Conservation (phyloP, 2,113 vertebrate genomes). For the Melanerpes formicivorus region DNA sequence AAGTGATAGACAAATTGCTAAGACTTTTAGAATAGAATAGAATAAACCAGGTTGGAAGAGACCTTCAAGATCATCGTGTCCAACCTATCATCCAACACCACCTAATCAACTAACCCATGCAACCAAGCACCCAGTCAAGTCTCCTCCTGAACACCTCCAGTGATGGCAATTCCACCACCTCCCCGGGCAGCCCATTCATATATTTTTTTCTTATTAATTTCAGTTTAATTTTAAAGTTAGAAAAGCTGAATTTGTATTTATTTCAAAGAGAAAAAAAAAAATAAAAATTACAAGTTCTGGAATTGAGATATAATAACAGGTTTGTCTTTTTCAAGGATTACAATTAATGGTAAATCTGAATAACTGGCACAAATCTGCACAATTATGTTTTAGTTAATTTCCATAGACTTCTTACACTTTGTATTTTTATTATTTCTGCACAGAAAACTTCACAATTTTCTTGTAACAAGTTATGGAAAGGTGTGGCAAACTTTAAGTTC, state of each 20-base stretch:
- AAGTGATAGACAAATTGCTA: neutral
- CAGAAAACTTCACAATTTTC: rapidly evolving
- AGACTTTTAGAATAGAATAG: neutral
- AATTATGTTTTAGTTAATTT: neutral
- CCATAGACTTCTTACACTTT: neutral
- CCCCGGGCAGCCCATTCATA: neutral
- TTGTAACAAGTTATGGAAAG: neutral
- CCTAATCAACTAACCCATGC: too few relatives aligned
- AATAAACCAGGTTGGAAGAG: too few relatives aligned
- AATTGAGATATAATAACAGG: neutral
- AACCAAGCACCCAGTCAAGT: too few relatives aligned
- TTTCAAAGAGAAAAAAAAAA: neutral
- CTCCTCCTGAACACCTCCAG: too few relatives aligned
- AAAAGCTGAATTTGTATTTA: neutral
- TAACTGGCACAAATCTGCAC: neutral
- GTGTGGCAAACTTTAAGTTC: neutral
- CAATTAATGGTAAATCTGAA: neutral
- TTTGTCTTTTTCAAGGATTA: neutral
- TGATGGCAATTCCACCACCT: too few relatives aligned
- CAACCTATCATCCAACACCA: too few relatives aligned
- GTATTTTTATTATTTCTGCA: neutral
- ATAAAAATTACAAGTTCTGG: rapidly evolving
- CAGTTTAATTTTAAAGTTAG: neutral
- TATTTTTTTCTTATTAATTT: neutral
- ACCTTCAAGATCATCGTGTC: too few relatives aligned